These are phyloP conservation scores for Cryptotis parvus DNA, from an alignment of 2,113 vertebrate genomes.

Conservation along the genomic window DNA sequence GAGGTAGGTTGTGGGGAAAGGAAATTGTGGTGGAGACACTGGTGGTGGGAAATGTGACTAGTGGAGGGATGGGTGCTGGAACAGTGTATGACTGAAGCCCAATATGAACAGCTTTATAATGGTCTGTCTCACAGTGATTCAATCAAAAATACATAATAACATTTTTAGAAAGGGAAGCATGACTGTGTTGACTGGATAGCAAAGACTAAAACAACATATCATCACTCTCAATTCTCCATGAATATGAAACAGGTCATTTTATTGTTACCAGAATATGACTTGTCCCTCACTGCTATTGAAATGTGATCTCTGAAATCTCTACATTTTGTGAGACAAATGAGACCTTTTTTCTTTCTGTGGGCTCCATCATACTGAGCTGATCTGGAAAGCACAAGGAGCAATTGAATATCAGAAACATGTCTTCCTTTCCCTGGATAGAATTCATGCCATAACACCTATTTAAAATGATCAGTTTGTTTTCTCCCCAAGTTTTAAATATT, in stretches of 20 bases:
- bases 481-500: constrained; percentile 78
- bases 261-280: background rate
- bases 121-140: too few species aligned
- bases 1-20: too few species aligned
- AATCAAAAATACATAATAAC: too few species aligned
- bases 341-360: constrained; percentile 25
- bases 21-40: too few species aligned
- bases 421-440: constrained; percentile 49
- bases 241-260: background rate
- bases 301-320: constrained; percentile 51
- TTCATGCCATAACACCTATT: constrained; percentile 47
- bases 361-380: background rate
- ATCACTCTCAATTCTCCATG: constrained; percentile 35
- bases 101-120: too few species aligned
- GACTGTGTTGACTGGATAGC: constrained; percentile 17
- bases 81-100: too few species aligned
- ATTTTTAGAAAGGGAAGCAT: constrained; percentile 39
- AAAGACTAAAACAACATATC: constrained; percentile 35
- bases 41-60: too few species aligned
- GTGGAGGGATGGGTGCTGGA: too few species aligned
- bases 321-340: constrained; percentile 44
- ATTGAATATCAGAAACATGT: constrained; percentile 20
- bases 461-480: constrained; percentile 79
- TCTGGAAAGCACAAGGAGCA: background rate
- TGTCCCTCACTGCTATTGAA: constrained; percentile 25